Conservation (phyloP, 2,797 vertebrate species). For the Sternarchorhynchus goeldii region DNA sequence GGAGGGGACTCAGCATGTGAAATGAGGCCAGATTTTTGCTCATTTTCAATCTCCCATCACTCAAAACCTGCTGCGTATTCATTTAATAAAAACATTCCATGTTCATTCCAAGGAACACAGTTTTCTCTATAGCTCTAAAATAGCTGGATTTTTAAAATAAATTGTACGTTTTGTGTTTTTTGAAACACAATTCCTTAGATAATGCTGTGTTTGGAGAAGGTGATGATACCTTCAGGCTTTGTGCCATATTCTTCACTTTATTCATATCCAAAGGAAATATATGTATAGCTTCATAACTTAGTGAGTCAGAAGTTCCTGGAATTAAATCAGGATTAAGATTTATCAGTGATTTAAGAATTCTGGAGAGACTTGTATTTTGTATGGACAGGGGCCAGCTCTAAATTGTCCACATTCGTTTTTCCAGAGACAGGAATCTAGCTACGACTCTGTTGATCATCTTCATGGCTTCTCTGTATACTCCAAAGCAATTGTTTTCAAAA, state of each 20-base stretch:
- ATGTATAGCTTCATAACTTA: conserved; percentile 15
- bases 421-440: conserved; percentile 9
- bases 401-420: conserved; percentile 42
- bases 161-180: conserved; percentile 19
- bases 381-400: conserved; percentile 27
- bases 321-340: conserved; percentile 42
- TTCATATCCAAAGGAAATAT: conserved; percentile 30
- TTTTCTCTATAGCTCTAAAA: conserved; percentile 19
- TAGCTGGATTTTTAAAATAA: conserved; percentile 14
- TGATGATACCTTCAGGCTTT: conserved; percentile 34
- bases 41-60: conserved; percentile 31
- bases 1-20: conserved; percentile 39
- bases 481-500: conserved; percentile 26
- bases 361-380: conserved; percentile 36
- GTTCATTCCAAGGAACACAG: conserved; percentile 29
- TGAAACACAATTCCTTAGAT: conserved; percentile 39
- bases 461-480: conserved; percentile 12
- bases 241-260: conserved; percentile 36
- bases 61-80: conserved; percentile 23
- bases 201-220: conserved; percentile 37
- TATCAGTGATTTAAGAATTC: conserved; percentile 31
- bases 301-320: conserved; percentile 18
- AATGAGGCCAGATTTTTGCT: conserved; percentile 29
- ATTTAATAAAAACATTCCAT: conserved; percentile 40
- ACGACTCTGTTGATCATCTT: conserved; percentile 27